Conservation (phyloP, 2,797 vertebrate genomes). For the Trachops cirrhosus region DNA sequence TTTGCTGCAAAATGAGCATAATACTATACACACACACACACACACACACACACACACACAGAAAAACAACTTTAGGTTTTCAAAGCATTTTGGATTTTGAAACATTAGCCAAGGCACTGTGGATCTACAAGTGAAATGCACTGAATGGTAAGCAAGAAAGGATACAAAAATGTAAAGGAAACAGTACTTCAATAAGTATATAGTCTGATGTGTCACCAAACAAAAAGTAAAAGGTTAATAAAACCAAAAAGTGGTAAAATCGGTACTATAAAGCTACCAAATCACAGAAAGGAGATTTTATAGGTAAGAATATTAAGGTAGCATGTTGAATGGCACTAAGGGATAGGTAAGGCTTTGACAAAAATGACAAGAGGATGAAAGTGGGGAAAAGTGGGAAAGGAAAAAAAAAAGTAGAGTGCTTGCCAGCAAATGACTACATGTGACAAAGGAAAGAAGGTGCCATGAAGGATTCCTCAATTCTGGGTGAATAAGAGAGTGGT, state of each 20-base stretch:
- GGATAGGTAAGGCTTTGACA: neutral
- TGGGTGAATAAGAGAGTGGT: neutral
- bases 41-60: neutral
- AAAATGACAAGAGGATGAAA: neutral
- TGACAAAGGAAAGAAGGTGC: neutral
- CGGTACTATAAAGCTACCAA: neutral
- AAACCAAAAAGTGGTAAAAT: neutral
- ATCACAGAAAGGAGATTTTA: neutral
- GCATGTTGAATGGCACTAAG: neutral
- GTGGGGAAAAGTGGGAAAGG: neutral
- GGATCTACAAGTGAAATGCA: neutral
- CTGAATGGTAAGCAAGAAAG: neutral
- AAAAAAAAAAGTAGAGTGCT: neutral
- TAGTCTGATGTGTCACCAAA: neutral
- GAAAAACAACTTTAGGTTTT: neutral
- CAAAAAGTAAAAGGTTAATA: neutral
- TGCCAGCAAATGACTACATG: neutral
- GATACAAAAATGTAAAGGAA: conserved; percentile 1
- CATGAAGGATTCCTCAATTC: neutral
- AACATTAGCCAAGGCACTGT: neutral
- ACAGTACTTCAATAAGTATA: neutral
- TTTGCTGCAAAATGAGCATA: neutral
- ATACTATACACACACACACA: neutral
- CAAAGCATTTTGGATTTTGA: neutral
- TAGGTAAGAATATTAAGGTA: neutral